Percentiles rank a stretch among this genome's conserved stretches.
These are phyloP conservation scores for Meriones unguiculatus DNA, from an alignment of 2,113 vertebrate species.

Conservation along the genomic window DNA sequence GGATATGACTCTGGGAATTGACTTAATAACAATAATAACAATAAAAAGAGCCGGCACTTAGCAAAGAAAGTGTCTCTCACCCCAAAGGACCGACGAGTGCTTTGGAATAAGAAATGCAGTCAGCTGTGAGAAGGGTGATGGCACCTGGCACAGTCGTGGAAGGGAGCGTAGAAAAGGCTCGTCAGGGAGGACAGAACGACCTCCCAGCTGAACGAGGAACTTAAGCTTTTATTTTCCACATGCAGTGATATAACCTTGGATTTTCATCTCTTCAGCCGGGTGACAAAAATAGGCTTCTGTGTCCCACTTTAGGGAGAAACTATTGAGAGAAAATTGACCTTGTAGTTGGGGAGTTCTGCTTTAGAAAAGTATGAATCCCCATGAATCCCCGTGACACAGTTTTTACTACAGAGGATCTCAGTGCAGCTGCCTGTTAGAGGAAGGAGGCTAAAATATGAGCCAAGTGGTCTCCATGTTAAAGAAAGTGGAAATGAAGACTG, in stretches of 20 bases:
- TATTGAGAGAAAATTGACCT: slow-evolving; percentile 52
- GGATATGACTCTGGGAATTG: slow-evolving; percentile 75
- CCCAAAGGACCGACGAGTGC: slow-evolving; percentile 51
- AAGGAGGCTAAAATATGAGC: slow-evolving; percentile 48
- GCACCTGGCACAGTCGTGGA: neutral
- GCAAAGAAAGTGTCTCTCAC: slow-evolving; percentile 62
- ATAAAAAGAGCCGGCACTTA: slow-evolving; percentile 75
- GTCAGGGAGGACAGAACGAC: neutral
- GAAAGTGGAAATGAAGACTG: slow-evolving; percentile 53
- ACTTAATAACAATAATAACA: slow-evolving; percentile 78
- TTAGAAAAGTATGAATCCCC: neutral
- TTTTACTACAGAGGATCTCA: neutral
- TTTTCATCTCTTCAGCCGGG: slow-evolving; percentile 52
- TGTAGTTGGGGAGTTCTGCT: neutral
- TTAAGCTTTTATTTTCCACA: slow-evolving; percentile 42
- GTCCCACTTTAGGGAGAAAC: neutral
- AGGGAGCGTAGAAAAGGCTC: neutral
- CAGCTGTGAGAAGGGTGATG: slow-evolving; percentile 22
- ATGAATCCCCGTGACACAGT: neutral
- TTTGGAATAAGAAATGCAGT: slow-evolving; percentile 59
- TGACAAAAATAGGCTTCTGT: slow-evolving; percentile 51
- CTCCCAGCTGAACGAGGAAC: slow-evolving; percentile 21
- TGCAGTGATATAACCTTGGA: slow-evolving; percentile 25
- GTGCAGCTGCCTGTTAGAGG: neutral
- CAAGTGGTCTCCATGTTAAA: slow-evolving; percentile 59